A percentile compares a stretch with the other conserved stretches of the same genome.
These are phyloP conservation scores for Chrysodeixis includens DNA, from an alignment of 2,888 invertebrate species.

Conservation along the genomic window DNA sequence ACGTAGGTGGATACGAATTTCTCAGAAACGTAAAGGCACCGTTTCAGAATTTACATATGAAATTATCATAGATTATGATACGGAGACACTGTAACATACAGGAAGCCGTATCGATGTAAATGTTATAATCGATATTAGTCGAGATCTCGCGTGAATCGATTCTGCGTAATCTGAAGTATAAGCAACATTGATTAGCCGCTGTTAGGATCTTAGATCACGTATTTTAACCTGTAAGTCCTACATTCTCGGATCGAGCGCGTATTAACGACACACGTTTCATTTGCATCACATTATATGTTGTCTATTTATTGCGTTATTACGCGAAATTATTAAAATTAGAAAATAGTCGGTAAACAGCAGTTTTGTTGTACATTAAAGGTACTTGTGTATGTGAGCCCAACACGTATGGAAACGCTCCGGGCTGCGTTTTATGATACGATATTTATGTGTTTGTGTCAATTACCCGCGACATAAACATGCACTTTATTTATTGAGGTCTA, in stretches of 20 bases:
- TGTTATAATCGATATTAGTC: slow-evolving; percentile 83
- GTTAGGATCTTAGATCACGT: slow-evolving; percentile 72
- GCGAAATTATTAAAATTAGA: slow-evolving; percentile 80
- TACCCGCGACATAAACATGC: slow-evolving; percentile 61
- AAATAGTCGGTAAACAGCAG: slow-evolving; percentile 76
- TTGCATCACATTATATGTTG: slow-evolving; percentile 80
- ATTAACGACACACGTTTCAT: slow-evolving; percentile 76
- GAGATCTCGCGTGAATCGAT: slow-evolving; percentile 78
- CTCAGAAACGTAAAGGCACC: slow-evolving; percentile 66
- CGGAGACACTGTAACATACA: slow-evolving; percentile 68
- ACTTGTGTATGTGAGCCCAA: slow-evolving; percentile 60
- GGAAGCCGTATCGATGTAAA: slow-evolving; percentile 78
- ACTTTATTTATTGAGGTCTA: slow-evolving; percentile 54
- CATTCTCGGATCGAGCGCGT: slow-evolving; percentile 63
- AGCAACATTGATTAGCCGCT: slow-evolving; percentile 79
- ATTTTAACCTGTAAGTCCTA: slow-evolving; percentile 71
- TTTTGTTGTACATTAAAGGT: slow-evolving; percentile 70
- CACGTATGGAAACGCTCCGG: slow-evolving; percentile 66
- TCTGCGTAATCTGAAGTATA: slow-evolving; percentile 78
- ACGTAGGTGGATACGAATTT: slow-evolving; percentile 62
- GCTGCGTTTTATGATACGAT: slow-evolving; percentile 65
- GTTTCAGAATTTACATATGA: slow-evolving; percentile 78
- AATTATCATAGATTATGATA: slow-evolving; percentile 77
- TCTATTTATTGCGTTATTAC: slow-evolving; percentile 77
- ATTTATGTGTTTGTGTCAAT: slow-evolving; percentile 70